Evolutionary conservation across 2,888 invertebrate species (phyloP), one percentile per base, ranked within the genome.

Genomic region (Ceriagrion tenellum): DNA sequence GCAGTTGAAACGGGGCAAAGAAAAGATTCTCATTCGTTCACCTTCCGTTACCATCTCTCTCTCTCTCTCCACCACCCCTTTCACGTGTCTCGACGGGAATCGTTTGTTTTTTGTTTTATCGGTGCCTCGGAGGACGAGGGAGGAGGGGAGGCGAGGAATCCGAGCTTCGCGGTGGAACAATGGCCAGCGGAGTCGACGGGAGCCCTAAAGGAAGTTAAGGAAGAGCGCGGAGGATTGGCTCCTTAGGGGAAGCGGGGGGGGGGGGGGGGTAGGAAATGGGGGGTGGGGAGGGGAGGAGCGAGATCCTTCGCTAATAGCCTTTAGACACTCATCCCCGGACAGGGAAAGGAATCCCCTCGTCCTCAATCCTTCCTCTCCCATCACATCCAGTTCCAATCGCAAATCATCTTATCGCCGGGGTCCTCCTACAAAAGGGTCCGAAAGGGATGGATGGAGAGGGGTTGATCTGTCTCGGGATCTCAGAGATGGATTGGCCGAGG

Each of bases 251-350:
- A 10, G 69, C 20, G 69, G 23, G 18, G 26, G 26, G 23, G 20
- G 23, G 8, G 69, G 0, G 69, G 0, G n/a, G n/a, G n/a, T n/a
- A n/a, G n/a, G 20, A 69, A 8, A 2, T 6, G 20, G n/a, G 6
- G 1, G n/a, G 69, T 6, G 4, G n/a, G 6, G n/a, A 26, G n/a
- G 69, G n/a, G 13, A n/a, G 20, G 69, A 59, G 69, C n/a, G 35
- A 81, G 81, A 81, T 81, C 81, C 81, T 59, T 26, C 81, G 81
- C 81, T 81, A 81, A 81, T 81, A 81, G 81, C 81, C 81, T 81
- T 81, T 81, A 35, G 81, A 81, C 81, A 81, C 81, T 81, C 81
- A 81, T 81, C 81, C 81, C 81, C 30, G 81, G 47, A 69, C 69
- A 26, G 81, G 81, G 30, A 81, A 81, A 18, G 81, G 16, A 81